Evolutionary conservation across 2,888 invertebrate genomes (phyloP).

Genomic region (Abrostola triplasia): DNA sequence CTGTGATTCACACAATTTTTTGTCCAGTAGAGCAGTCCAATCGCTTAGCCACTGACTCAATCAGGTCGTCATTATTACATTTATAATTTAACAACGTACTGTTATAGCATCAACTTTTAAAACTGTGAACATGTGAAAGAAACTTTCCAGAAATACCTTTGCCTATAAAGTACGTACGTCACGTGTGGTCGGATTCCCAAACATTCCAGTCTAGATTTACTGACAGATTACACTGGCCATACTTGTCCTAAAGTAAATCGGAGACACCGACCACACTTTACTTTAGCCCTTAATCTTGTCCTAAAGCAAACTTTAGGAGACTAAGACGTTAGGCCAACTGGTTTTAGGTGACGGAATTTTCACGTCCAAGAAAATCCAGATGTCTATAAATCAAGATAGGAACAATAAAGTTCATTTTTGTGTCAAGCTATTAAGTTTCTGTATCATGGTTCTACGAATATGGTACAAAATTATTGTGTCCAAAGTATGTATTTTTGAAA

Average conservation of each 20-base stretch:
- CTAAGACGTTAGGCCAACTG: slow-evolving; percentile 38
- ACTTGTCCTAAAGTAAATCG: slow-evolving; percentile 36
- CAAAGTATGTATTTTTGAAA: no score
- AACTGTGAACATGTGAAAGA: no score
- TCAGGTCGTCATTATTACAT: no score
- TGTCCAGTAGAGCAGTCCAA: no score
- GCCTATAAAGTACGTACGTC: background rate
- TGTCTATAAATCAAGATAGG: background rate
- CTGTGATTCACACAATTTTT: no score
- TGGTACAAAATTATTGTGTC: no score
- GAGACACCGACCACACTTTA: slow-evolving; percentile 40
- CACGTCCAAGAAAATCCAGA: slow-evolving; percentile 14
- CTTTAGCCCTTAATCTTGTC: slow-evolving; percentile 42
- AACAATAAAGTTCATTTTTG: background rate
- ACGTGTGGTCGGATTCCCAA: slow-evolving; percentile 13
- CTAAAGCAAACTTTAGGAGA: slow-evolving; percentile 37
- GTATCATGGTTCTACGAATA: no score
- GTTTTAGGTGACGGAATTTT: slow-evolving; percentile 26
- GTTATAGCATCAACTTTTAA: no score
- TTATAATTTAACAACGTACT: no score
- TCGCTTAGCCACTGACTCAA: no score
- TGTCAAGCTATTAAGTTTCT: background rate
- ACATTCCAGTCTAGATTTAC: slow-evolving; percentile 37
- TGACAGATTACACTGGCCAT: slow-evolving; percentile 25
- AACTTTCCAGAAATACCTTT: background rate